Evolutionary conservation across 64 coral and sea anemone species (phyloP).

Genomic region (Dendronephthya gigantea): DNA sequence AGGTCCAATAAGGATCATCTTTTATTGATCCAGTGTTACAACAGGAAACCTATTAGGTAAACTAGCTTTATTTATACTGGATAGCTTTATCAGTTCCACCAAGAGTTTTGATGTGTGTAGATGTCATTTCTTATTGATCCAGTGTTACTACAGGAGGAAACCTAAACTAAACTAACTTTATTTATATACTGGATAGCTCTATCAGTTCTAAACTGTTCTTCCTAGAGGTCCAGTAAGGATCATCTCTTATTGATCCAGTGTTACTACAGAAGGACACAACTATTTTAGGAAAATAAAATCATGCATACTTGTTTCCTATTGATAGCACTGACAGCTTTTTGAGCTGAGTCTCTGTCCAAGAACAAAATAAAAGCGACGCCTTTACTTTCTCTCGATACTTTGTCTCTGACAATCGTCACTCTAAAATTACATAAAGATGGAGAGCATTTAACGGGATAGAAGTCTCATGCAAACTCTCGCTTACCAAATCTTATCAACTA

Average conservation of each 20-base stretch:
- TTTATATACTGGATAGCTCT: no score
- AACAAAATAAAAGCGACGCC: slow-evolving; percentile 87
- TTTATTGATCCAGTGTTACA: neutral
- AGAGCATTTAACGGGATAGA: no score
- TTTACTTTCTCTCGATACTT: slow-evolving; percentile 73
- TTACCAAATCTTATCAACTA: neutral
- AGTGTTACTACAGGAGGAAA: neutral
- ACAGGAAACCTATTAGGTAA: neutral
- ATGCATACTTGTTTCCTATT: slow-evolving; percentile 92
- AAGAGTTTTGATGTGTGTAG: no score
- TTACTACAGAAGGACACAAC: no score
- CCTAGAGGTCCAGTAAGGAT: neutral
- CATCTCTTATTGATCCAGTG: no score
- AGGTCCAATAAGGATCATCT: neutral
- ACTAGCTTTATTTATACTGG: no score
- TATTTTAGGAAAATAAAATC: no score
- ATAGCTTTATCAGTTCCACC: no score
- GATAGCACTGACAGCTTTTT: slow-evolving; percentile 70
- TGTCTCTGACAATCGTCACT: slow-evolving; percentile 84
- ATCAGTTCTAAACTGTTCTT: no score
- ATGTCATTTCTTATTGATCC: neutral
- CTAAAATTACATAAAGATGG: slow-evolving; percentile 24
- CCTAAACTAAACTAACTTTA: no score
- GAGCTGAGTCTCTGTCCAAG: slow-evolving; percentile 67
- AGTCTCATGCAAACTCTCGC: no score